These are phyloP conservation scores for Myripristis murdjan DNA, from an alignment of 2,797 vertebrate species.

Conservation along the genomic window DNA sequence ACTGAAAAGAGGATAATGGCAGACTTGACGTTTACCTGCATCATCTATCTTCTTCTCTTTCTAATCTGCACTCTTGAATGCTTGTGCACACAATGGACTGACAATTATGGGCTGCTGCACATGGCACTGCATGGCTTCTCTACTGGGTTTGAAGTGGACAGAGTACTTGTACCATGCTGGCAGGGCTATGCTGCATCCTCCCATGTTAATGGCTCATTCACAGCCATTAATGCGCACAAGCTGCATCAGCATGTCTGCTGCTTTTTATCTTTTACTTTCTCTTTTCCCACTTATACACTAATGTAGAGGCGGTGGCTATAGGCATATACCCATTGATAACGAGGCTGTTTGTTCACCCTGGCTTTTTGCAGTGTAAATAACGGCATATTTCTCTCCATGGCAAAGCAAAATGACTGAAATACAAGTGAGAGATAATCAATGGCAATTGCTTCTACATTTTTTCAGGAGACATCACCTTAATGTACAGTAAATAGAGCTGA, in stretches of 20 bases:
- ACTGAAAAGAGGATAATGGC: conserved; percentile 76
- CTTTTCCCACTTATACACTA: conserved; percentile 67
- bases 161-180: conserved; percentile 76
- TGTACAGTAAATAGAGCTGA: not conserved
- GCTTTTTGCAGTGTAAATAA: conserved; percentile 73
- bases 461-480: not conserved
- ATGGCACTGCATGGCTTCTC: conserved; percentile 73
- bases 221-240: conserved; percentile 80
- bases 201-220: conserved; percentile 85
- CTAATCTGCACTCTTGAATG: conserved; percentile 70
- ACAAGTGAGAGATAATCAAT: conserved; percentile 42
- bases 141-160: conserved; percentile 78
- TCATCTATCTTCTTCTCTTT: conserved; percentile 63
- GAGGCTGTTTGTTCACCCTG: conserved; percentile 43
- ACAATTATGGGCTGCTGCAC: conserved; percentile 67
- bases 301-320: conserved; percentile 57
- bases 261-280: conserved; percentile 50
- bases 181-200: conserved; percentile 82
- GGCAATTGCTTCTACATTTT: conserved; percentile 8
- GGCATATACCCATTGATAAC: conserved; percentile 46
- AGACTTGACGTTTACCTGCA: conserved; percentile 70
- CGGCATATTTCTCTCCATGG: conserved; percentile 51
- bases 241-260: conserved; percentile 79
- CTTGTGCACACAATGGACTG: conserved; percentile 73
- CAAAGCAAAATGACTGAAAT: conserved; percentile 52